phyloP scores from a whole-genome alignment of 64 coral and sea anemone genomes.

The Exaiptasia diaphana region DNA sequence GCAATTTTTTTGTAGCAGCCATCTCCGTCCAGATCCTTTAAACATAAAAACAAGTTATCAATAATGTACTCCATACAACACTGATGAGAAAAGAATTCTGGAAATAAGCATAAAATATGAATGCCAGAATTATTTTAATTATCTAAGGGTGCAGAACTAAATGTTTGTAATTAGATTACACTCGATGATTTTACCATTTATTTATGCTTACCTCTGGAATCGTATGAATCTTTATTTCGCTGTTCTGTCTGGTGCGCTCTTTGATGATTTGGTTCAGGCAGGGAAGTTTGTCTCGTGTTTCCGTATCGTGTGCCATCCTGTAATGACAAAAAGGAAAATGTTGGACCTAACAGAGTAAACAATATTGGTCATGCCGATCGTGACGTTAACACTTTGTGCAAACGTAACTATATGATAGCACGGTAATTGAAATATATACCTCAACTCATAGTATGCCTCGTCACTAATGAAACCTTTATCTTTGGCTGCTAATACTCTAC shows the following conservation, averaged over 20 bases:
- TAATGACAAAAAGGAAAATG: too few relatives aligned
- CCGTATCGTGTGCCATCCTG: constrained; percentile 13
- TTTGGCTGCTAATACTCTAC: constrained; percentile 16
- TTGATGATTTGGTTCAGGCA: neutral
- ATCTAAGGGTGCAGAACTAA: too few relatives aligned
- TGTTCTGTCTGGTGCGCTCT: constrained; percentile 22
- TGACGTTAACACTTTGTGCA: too few relatives aligned
- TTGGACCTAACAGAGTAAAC: too few relatives aligned
- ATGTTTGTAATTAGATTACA: too few relatives aligned
- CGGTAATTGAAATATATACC: too few relatives aligned
- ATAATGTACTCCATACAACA: too few relatives aligned
- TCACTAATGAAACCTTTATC: constrained; percentile 39
- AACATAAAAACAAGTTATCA: neutral
- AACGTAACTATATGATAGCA: too few relatives aligned
- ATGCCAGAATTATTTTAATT: too few relatives aligned
- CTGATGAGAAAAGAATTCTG: neutral
- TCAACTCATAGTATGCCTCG: constrained; percentile 36
- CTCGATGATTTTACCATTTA: too few relatives aligned
- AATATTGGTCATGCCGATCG: too few relatives aligned
- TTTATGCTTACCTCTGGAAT: constrained; percentile 10
- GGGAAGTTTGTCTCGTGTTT: neutral
- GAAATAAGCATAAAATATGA: too few relatives aligned
- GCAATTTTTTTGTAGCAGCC: neutral
- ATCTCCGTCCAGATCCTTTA: neutral
- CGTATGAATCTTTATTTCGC: neutral